phyloP scores from a whole-genome alignment of 2,113 vertebrate species.

The Gymnogyps californianus region DNA sequence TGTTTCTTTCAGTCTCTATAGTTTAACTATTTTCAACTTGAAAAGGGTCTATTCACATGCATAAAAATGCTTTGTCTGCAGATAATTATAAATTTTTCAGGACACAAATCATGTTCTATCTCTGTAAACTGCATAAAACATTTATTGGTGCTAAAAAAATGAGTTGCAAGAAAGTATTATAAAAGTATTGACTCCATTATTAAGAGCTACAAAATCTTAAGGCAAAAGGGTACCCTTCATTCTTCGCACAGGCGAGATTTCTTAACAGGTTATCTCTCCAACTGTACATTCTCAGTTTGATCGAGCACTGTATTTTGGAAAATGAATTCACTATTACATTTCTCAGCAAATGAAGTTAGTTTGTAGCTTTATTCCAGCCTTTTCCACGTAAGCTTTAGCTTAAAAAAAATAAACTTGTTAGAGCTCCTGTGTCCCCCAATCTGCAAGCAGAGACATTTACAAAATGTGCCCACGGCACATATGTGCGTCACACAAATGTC shows the following conservation, averaged over 20 bases:
- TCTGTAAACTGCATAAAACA: not conserved
- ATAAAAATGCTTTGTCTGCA: not conserved
- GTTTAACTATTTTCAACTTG: not conserved
- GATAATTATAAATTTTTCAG: not conserved
- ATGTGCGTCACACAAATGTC: constrained; percentile 8
- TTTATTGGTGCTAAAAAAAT: not conserved
- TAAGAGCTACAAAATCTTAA: not conserved
- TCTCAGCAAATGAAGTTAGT: not conserved
- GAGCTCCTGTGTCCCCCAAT: not conserved
- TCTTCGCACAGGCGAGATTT: not conserved
- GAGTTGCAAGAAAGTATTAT: not conserved
- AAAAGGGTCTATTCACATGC: not conserved
- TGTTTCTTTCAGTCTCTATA: not conserved
- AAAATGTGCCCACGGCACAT: constrained; percentile 8
- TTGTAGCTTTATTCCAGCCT: not conserved
- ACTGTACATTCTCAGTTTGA: not conserved
- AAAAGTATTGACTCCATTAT: not conserved
- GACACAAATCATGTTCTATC: not conserved
- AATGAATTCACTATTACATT: not conserved
- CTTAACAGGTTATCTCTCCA: not conserved
- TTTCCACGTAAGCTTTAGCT: not conserved
- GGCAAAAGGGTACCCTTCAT: not conserved
- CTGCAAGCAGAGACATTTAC: constrained; percentile 16
- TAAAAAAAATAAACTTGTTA: not conserved
- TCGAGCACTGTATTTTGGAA: not conserved